These are phyloP conservation scores for Rhamphomyia laevipes DNA, from an alignment of 2,888 invertebrate genomes.

Conservation along the genomic window DNA sequence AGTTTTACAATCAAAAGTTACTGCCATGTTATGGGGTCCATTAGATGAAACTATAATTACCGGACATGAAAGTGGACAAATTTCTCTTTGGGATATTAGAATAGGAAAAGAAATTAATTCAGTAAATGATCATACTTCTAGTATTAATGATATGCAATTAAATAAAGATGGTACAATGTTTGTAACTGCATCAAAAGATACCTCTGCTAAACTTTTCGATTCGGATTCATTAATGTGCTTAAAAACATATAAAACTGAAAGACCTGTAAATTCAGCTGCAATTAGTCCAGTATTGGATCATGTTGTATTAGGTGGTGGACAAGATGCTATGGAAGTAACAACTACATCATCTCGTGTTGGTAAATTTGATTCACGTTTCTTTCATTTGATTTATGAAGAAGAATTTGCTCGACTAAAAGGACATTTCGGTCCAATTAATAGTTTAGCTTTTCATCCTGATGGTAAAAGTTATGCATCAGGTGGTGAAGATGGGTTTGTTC, in stretches of 20 bases:
- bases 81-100: constrained; percentile 87
- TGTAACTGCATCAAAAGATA: constrained; percentile 94
- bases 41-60: constrained; percentile 85
- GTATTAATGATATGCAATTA: constrained; percentile 94
- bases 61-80: constrained; percentile 88
- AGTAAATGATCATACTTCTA: constrained; percentile 68
- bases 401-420: constrained; percentile 97
- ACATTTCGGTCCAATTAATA: constrained; percentile 99
- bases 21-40: constrained; percentile 88
- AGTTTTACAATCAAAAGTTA: constrained; percentile 72
- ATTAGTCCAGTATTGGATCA: constrained; percentile 93
- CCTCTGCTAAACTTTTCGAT: constrained; percentile 91
- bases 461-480: constrained; percentile 94
- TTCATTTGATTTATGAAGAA: constrained; percentile 91
- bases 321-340: constrained; percentile 99
- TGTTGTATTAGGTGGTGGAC: constrained; percentile 96
- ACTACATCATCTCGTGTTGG: constrained; percentile 88
- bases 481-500: constrained; percentile 96
- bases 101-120: constrained; percentile 63
- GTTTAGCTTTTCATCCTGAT: constrained; percentile 94
- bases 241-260: constrained; percentile 94
- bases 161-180: constrained; percentile 90
- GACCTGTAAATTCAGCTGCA: constrained; percentile 96
- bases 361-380: constrained; percentile 93
- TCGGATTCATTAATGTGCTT: constrained; percentile 71